phyloP scores from a whole-genome alignment of 1,140 invertebrate genomes.

The Alviniconcha marisindica region DNA sequence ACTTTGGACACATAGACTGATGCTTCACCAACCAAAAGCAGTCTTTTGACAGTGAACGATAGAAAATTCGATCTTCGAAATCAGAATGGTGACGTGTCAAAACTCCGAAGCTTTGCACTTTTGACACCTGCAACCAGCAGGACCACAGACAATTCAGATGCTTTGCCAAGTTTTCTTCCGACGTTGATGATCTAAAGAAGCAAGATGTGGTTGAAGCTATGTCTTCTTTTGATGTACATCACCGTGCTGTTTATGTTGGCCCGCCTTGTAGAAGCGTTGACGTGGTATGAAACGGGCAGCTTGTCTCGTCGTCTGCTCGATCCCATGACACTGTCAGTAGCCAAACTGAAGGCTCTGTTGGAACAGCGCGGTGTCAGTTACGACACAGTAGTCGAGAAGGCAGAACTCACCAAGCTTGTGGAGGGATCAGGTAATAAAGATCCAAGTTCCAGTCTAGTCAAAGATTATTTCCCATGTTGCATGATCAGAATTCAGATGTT shows the following conservation, averaged over 20 bases:
- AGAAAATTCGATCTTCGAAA: background rate
- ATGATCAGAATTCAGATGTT: no score
- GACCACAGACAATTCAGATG: background rate
- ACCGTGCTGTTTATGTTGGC: slow-evolving; percentile 74
- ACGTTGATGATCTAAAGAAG: background rate
- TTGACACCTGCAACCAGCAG: background rate
- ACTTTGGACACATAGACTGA: no score
- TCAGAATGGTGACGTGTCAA: slow-evolving; percentile 27
- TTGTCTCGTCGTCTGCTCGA: slow-evolving; percentile 74
- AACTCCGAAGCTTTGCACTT: background rate
- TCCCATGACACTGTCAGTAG: slow-evolving; percentile 77
- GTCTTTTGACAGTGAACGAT: background rate
- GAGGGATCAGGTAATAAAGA: slow-evolving; percentile 77
- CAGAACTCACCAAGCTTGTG: slow-evolving; percentile 77
- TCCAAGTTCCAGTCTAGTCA: no score
- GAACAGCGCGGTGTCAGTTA: slow-evolving; percentile 78
- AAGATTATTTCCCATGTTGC: background rate
- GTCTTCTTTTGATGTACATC: slow-evolving; percentile 73
- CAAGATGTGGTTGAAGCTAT: slow-evolving; percentile 74
- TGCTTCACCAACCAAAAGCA: background rate
- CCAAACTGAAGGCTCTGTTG: slow-evolving; percentile 77
- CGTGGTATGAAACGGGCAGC: slow-evolving; percentile 73
- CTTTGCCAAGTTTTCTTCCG: no score
- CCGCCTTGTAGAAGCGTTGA: slow-evolving; percentile 73
- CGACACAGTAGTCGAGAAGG: slow-evolving; percentile 77